These are phyloP conservation scores for Atrichornis clamosus DNA, from an alignment of 2,113 vertebrate genomes.

Conservation along the genomic window DNA sequence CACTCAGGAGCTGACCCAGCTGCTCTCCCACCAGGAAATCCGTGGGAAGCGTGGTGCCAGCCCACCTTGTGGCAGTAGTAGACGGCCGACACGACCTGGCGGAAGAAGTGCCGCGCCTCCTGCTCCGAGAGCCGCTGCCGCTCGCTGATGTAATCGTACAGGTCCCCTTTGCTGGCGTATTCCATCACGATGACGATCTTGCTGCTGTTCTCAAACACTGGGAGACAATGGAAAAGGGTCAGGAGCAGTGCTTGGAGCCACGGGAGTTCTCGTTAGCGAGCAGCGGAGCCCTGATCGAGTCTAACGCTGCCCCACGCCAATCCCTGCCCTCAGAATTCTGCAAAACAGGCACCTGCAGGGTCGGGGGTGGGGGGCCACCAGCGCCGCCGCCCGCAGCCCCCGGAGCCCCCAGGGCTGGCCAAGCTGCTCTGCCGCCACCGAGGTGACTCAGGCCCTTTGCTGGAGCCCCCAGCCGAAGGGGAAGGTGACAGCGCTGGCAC, in stretches of 20 bases:
- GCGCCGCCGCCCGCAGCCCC: not conserved
- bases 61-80: conserved; percentile 92
- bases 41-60: rapidly evolving
- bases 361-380: no score
- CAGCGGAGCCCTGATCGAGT: rapidly evolving
- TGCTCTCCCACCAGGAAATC: rapidly evolving
- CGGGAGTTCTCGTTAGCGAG: rapidly evolving
- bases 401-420: not conserved
- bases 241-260: rapidly evolving
- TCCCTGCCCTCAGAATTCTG: rapidly evolving
- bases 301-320: rapidly evolving
- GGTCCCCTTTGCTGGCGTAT: conserved; percentile 90
- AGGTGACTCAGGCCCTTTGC: not conserved
- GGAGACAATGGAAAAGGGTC: not conserved
- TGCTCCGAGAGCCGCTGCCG: conserved; percentile 80
- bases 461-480: not conserved
- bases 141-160: conserved; percentile 93
- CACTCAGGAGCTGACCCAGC: rapidly evolving
- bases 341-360: not conserved
- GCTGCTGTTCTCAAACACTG: conserved; percentile 96
- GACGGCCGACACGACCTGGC: conserved; percentile 92
- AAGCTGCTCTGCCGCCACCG: not conserved
- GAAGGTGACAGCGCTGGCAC: not conserved
- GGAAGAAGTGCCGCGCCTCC: conserved; percentile 89
- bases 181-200: conserved; percentile 99